These are phyloP conservation scores for Lithophane socia DNA, from an alignment of 2,888 invertebrate species.

Conservation along the genomic window DNA sequence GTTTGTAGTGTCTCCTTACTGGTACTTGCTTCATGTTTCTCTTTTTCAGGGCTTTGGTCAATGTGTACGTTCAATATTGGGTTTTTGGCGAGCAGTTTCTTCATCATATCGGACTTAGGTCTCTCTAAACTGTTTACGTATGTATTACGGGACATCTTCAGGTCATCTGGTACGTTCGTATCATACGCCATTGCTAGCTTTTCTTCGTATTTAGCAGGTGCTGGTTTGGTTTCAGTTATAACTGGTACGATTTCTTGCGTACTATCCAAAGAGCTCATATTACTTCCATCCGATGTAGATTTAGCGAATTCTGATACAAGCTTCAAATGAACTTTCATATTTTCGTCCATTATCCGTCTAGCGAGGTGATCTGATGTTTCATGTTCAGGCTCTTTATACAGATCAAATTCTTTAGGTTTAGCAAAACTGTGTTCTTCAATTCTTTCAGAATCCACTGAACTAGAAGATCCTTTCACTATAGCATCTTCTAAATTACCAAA, in stretches of 20 bases:
- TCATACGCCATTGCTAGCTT: slow-evolving; percentile 88
- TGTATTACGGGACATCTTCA: slow-evolving; percentile 91
- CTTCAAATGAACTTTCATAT: slow-evolving; percentile 87
- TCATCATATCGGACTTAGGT: slow-evolving; percentile 91
- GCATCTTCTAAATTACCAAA: slow-evolving; percentile 95
- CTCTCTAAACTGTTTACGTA: slow-evolving; percentile 91
- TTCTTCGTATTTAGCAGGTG: slow-evolving; percentile 83
- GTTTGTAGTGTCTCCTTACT: slow-evolving; percentile 81
- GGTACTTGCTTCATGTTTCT: slow-evolving; percentile 77
- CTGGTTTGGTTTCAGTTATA: slow-evolving; percentile 71
- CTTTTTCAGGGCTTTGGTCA: slow-evolving; percentile 78
- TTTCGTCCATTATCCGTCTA: slow-evolving; percentile 87
- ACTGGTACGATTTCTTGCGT: slow-evolving; percentile 77
- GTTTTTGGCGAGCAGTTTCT: slow-evolving; percentile 89
- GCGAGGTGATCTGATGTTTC: slow-evolving; percentile 88
- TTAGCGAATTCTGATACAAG: slow-evolving; percentile 88
- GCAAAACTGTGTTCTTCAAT: slow-evolving; percentile 76
- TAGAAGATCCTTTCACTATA: slow-evolving; percentile 90
- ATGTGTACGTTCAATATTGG: slow-evolving; percentile 87
- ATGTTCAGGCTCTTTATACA: slow-evolving; percentile 78
- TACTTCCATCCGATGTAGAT: slow-evolving; percentile 87
- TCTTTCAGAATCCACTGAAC: slow-evolving; percentile 86
- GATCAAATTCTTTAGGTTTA: slow-evolving; percentile 75
- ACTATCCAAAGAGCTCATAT: slow-evolving; percentile 84
- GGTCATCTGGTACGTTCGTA: slow-evolving; percentile 91